Evolutionary conservation across 2,888 invertebrate genomes (phyloP).

Genomic region (Poecilus cupreus): DNA sequence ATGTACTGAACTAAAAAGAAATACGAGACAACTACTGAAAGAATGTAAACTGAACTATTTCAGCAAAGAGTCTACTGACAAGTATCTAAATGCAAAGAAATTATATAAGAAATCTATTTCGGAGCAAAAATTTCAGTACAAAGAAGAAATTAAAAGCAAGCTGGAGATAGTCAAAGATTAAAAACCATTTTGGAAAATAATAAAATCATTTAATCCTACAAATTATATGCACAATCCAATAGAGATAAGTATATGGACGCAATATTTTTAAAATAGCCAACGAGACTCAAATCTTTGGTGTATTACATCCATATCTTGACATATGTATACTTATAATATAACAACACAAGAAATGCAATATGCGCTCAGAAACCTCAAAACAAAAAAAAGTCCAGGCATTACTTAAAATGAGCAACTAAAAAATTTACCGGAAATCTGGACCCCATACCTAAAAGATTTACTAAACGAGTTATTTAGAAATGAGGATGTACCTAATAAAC

Average conservation of each 20-base stretch:
- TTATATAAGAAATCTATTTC: background rate
- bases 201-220: background rate
- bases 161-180: background rate
- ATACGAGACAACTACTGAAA: background rate
- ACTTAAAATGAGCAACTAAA: background rate
- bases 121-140: background rate
- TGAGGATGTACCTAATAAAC: background rate
- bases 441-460: background rate
- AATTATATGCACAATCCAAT: background rate
- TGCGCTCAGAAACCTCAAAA: conserved; percentile 6
- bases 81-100: background rate
- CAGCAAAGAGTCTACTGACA: background rate
- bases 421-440: conserved; percentile 17
- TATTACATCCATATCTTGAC: background rate
- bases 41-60: background rate
- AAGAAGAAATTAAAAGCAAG: conserved; percentile 11
- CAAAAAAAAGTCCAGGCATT: background rate
- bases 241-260: background rate
- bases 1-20: background rate
- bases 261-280: background rate
- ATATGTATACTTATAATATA: no score
- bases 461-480: background rate
- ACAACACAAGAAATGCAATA: background rate
- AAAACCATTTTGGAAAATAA: background rate
- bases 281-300: background rate